Evolutionary conservation across 2,797 vertebrate species (phyloP), one percentile per base, ranked within the genome.

Genomic region (Cryptoblepharus egeriae): DNA sequence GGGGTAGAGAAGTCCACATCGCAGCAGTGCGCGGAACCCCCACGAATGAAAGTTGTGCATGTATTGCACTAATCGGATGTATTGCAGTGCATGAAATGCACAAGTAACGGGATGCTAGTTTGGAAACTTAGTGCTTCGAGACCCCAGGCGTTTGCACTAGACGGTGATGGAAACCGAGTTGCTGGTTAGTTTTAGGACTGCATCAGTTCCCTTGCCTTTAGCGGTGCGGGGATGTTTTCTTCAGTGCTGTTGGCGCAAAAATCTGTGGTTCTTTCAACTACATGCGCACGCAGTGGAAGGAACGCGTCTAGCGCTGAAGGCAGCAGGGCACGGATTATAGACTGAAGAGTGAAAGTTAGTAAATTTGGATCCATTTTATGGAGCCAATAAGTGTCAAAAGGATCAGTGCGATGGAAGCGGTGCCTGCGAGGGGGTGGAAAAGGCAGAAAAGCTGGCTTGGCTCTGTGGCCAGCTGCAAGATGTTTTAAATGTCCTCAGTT

Each of bases 241-340:
- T 42, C 30, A 1, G 15, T 26, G 52, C 60, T 39, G 55, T 5
- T n/a, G 22, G 45, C 35, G 26, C 58, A 49, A 70, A 70, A 6
- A 37, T 64, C 10, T 22, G 2, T 18, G 35, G 9, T 15, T 71
- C 39, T 81, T 32, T n/a, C 1, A 63, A 32, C 5, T 15, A 32
- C 15, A 3, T 42, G 5, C 0, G 0, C 11, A 0, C 1, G n/a
- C 5, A 30, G 0, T 10, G 39, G 65, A 88, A 42, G 28, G 39
- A 82, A 32, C 42, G 58, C 0, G 0, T 0, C 1, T 11, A 58
- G 20, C 3, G 0, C 9, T 13, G 64, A 30, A 37, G 0, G 0
- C 0, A 6, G 12, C 3, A 1, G 0, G 77, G 49, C 57, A 57
- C 32, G 24, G 75, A 24, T 82, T 74, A 32, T 35, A 0, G 24